Evolutionary conservation across 2,797 vertebrate species (phyloP).

Genomic region (Babyrousa celebensis): DNA sequence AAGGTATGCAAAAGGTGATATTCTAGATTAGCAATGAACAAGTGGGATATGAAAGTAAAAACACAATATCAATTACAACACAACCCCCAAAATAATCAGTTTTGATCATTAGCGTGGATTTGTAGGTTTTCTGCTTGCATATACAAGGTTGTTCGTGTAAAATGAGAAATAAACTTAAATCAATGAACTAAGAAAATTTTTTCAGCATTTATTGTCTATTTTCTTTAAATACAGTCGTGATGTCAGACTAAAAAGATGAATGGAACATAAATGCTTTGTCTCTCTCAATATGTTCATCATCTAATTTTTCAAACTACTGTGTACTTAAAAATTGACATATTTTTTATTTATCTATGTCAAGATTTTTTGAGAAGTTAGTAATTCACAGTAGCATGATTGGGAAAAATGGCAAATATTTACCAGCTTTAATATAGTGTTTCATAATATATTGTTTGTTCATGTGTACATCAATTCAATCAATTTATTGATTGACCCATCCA

Average conservation of each 20-base stretch:
- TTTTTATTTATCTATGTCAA: neutral
- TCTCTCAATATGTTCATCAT: neutral
- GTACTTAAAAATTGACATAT: neutral
- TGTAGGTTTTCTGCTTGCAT: neutral
- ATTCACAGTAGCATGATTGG: neutral
- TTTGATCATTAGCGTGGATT: neutral
- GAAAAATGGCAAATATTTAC: neutral
- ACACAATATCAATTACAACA: no score
- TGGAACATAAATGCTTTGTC: neutral
- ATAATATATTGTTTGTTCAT: neutral
- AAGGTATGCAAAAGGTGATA: no score
- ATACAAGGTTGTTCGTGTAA: neutral
- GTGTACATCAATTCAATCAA: neutral
- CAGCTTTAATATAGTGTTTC: neutral
- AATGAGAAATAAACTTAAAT: neutral
- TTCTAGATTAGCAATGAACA: no score
- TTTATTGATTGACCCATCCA: neutral
- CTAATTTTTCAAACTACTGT: neutral
- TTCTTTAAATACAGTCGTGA: neutral
- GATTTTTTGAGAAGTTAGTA: neutral
- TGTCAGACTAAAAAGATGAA: neutral
- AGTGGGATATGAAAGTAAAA: no score
- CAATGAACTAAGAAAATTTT: neutral
- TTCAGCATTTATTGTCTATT: neutral
- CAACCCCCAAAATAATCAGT: no score